phyloP scores from a whole-genome alignment of 2,888 invertebrate species.

The Drosophila cyrtoloma region DNA sequence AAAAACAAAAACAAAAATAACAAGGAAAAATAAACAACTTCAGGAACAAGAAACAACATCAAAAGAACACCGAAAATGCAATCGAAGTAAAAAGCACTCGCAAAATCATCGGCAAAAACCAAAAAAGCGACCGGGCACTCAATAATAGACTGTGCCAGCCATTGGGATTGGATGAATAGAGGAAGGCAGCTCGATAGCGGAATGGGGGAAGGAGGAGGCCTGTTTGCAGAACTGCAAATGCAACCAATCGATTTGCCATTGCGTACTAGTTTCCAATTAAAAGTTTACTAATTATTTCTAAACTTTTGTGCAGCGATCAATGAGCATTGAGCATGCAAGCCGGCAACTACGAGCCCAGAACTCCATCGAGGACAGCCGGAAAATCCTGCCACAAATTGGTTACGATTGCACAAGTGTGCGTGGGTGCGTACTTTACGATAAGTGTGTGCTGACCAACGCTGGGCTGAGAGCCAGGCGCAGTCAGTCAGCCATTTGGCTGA shows the following conservation, averaged over 20 bases:
- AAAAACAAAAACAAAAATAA: neutral
- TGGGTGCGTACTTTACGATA: slow-evolving; percentile 31
- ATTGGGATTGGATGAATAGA: slow-evolving; percentile 27
- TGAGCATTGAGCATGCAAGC: slow-evolving; percentile 74
- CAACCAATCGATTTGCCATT: slow-evolving; percentile 71
- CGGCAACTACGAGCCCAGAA: slow-evolving; percentile 49
- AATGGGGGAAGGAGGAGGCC: neutral
- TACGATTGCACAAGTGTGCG: slow-evolving; percentile 30
- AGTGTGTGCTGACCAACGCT: slow-evolving; percentile 25
- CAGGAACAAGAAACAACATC: slow-evolving; percentile 52
- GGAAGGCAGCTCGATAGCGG: neutral
- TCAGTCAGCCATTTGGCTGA: slow-evolving; percentile 44
- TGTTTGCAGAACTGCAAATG: slow-evolving; percentile 18
- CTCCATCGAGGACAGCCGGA: slow-evolving; percentile 37
- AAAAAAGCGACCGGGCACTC: slow-evolving; percentile 72
- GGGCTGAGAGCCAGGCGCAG: slow-evolving; percentile 22
- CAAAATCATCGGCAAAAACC: slow-evolving; percentile 75
- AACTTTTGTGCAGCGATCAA: slow-evolving; percentile 78
- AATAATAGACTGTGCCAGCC: slow-evolving; percentile 33
- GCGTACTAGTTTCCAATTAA: slow-evolving; percentile 80
- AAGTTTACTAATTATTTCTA: slow-evolving; percentile 80
- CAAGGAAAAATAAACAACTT: slow-evolving; percentile 27
- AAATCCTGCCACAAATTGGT: slow-evolving; percentile 60
- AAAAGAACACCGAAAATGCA: slow-evolving; percentile 71
- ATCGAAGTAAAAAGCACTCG: slow-evolving; percentile 72